Evolutionary conservation across 2,888 invertebrate genomes (phyloP).

Genomic region (Torymus auratus): DNA sequence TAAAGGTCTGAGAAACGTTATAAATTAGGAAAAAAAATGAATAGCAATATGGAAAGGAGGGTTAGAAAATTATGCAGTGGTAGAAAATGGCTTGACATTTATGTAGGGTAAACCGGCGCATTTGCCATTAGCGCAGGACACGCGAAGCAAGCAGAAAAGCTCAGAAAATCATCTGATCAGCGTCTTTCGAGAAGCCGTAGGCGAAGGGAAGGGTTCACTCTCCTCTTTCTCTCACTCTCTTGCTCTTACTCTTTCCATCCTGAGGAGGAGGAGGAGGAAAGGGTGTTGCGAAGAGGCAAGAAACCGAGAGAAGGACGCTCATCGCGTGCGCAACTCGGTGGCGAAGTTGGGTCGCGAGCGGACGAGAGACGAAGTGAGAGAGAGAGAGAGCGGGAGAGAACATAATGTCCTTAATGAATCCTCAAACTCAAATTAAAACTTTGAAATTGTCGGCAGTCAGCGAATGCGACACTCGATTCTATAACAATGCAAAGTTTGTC

Average conservation of each 20-base stretch:
- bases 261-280: neutral
- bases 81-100: constrained; percentile 18
- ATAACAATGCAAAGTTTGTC: constrained; percentile 72
- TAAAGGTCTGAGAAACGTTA: neutral
- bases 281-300: neutral
- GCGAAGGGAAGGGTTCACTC: constrained; percentile 22
- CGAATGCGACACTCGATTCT: constrained; percentile 64
- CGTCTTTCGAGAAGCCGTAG: neutral
- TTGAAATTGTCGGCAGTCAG: constrained; percentile 70
- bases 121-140: constrained; percentile 28
- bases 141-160: constrained; percentile 6
- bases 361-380: constrained; percentile 31
- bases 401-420: constrained; percentile 65
- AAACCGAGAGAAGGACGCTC: neutral
- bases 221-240: neutral
- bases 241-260: too few relatives aligned
- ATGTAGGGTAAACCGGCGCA: constrained; percentile 40
- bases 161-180: constrained; percentile 19
- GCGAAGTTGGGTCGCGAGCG: neutral
- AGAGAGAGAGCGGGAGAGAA: constrained; percentile 48
- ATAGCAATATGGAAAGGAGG: neutral
- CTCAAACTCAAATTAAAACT: constrained; percentile 74
- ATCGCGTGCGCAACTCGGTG: too few relatives aligned
- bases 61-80: neutral
- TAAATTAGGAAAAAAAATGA: neutral